Evolutionary conservation across 2,113 vertebrate species (phyloP), one percentile per base, ranked within the genome.

Genomic region (Phylloscopus trochiloides): DNA sequence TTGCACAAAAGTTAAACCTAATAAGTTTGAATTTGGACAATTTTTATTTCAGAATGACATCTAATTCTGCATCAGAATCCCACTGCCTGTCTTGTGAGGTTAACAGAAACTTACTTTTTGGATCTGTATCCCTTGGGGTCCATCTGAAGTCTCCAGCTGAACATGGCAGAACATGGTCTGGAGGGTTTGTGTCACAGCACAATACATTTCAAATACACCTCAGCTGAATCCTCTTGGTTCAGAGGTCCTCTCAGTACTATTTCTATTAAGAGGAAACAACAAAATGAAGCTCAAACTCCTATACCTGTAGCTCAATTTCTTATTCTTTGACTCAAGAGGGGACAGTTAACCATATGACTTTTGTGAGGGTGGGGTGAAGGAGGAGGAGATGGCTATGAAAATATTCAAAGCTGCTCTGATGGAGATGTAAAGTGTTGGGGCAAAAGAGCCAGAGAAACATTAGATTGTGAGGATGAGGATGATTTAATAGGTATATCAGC

Each of bases 181-280:
- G 29, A 66, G 18, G 17, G 16, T 40, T 89, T 1, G 0, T 84
- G 59, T 26, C 11, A 17, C 21, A 36, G 14, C 45, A 55, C 0
- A 0, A 36, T 25, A 36, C 2, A 2, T 57, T 74, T 47, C 57
- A 81, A 54, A 58, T 28, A n/a, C 21, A 62, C 24, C 10, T 70
- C 40, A 65, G 8, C 38, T 74, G 42, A 74, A 85, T 92, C 47
- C 32, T 19, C 16, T 29, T 45, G 10, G 14, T 88, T 88, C 34
- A 82, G 17, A 77, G 76, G 4, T 68, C 12, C 6, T 31, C 19
- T 67, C 18, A n/a, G 32, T 50, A 76, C 45, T 67, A 51, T 51
- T 68, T 82, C 15, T 66, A 5, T 40, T 31, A 31, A 58, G 58
- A 70, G 12, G 17, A 50, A 90, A 43, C 12, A 82, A 31, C 7